phyloP scores from a whole-genome alignment of 2,888 invertebrate species.

The Chloroclystis v-ata region DNA sequence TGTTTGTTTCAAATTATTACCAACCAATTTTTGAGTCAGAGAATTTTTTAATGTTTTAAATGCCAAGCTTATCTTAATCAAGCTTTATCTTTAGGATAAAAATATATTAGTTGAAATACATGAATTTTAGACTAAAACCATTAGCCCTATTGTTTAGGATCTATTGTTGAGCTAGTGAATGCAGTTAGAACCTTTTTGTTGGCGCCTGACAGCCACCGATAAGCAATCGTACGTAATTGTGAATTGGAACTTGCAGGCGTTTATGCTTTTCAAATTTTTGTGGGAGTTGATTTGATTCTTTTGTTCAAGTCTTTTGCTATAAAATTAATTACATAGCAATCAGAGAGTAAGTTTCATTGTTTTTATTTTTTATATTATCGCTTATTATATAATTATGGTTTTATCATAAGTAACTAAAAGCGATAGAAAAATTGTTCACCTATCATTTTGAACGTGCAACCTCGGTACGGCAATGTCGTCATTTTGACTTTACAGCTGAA shows the following conservation, averaged over 20 bases:
- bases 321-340: no score
- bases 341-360: no score
- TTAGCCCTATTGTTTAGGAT: constrained; percentile 10
- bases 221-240: constrained; percentile 42
- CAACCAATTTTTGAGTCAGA: no score
- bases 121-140: not conserved
- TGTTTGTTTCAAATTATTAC: no score
- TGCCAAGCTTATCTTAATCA: no score
- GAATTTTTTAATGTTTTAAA: no score
- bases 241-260: constrained; percentile 26
- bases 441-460: constrained; percentile 2
- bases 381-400: no score
- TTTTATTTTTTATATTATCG: no score
- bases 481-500: constrained; percentile 8
- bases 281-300: not conserved
- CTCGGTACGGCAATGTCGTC: constrained; percentile 2
- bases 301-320: no score
- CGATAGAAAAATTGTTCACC: constrained; percentile 21
- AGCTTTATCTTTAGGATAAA: no score
- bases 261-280: constrained; percentile 1
- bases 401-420: constrained; percentile 8
- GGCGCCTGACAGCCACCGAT: constrained; percentile 48
- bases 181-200: constrained; percentile 26
- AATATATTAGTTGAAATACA: no score
- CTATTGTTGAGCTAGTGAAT: constrained; percentile 16